Evolutionary conservation across 2,888 invertebrate genomes (phyloP).

Genomic region (Rhagonycha lutea): DNA sequence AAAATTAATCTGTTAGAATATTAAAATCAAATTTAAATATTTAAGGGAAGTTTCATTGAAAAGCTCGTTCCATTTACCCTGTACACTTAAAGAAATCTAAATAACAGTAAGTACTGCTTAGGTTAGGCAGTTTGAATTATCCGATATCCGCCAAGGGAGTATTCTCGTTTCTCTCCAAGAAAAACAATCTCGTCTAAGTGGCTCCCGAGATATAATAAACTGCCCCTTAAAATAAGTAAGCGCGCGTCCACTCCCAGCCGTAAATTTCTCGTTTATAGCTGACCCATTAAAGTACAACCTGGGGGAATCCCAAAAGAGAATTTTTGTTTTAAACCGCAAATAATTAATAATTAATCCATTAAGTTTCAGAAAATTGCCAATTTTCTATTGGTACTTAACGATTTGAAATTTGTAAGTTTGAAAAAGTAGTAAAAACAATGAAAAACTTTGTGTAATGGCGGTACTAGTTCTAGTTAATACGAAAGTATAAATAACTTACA

Average conservation of each 20-base stretch:
- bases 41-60: not conserved
- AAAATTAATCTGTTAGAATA: not conserved
- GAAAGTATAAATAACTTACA: constrained; percentile 6
- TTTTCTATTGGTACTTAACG: not conserved
- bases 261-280: not conserved
- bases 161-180: too few species aligned
- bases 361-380: too few species aligned
- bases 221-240: too few species aligned
- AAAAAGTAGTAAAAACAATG: not conserved
- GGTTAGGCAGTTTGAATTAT: too few species aligned
- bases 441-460: not conserved
- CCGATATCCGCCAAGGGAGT: too few species aligned
- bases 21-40: not conserved
- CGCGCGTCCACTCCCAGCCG: too few species aligned
- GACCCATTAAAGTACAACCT: not conserved
- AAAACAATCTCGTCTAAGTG: too few species aligned
- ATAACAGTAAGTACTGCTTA: not conserved
- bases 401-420: not conserved
- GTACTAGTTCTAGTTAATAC: constrained; percentile 9
- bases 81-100: not conserved
- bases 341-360: not conserved
- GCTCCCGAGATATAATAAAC: not conserved
- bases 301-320: not conserved
- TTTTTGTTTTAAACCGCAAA: not conserved
- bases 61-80: too few species aligned